Evolutionary conservation across 2,888 invertebrate species (phyloP), one percentile per base, ranked within the genome.

Genomic region (Tetranychus piercei): DNA sequence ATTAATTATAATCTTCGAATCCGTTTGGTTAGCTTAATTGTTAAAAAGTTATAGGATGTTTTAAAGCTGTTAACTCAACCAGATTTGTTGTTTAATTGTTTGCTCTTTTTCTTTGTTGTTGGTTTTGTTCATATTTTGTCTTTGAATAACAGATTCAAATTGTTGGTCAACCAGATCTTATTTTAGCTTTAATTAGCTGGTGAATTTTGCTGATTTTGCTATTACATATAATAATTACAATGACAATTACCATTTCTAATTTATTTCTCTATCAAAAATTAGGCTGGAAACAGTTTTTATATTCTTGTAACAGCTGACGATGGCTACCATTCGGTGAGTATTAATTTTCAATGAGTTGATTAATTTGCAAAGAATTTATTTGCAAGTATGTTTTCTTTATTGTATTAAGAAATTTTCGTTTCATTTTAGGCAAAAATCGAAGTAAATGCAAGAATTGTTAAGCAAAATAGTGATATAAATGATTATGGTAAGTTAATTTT

Each of bases 241-340:
- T 55, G 9, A 15, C 1, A 55, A 55, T 15, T 15, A 55, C 7
- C 2, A 55, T 6, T 15, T 55, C 15, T 55, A 9, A 15, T 20
- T 69, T 69, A 9, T 69, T 69, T 23, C 20, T 69, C 69, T 22
- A 6, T 5, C 18, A 69, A 69, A n/a, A 1, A 20, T 69, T 34
- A 89, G 89, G 88, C 85, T 75, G 88, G 88, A 8, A 84, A 88
- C 80, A 85, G 87, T 79, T 85, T 88, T 79, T 86, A 86, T 78
- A 83, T 89, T 22, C 89, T 87, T 82, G 87, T 89, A 74, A 88
- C 87, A 1, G 88, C 87, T 20, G 85, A 85, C 23, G 88, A 89
- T 81, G 89, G 89, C 6, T 84, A 85, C 76, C 82, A 88, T 73
- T 76, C 77, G 65, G 78, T 78, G 74, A 77, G 76, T 6, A 23